These are phyloP conservation scores for Morpho deidamia DNA, from an alignment of 2,888 invertebrate species.

Conservation along the genomic window DNA sequence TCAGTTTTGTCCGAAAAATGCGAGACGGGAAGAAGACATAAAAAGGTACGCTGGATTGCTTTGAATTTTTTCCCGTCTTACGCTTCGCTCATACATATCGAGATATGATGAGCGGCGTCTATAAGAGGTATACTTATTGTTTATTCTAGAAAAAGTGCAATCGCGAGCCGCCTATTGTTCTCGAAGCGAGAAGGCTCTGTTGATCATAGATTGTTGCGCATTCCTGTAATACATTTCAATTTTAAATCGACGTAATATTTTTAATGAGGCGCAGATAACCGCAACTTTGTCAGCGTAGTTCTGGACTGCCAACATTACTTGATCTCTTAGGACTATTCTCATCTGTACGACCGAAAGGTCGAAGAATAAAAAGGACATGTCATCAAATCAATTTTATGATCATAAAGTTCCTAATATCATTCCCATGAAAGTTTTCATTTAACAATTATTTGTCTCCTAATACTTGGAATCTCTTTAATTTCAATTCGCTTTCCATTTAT, in stretches of 20 bases:
- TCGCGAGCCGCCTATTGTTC: constrained; percentile 32
- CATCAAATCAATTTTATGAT: no score
- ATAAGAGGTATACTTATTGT: constrained; percentile 24
- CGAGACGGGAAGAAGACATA: constrained; percentile 68
- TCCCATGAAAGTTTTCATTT: no score
- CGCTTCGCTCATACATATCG: constrained; percentile 49
- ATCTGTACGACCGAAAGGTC: background rate
- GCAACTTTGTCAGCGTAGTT: background rate
- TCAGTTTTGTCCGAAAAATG: constrained; percentile 77
- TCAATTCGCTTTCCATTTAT: no score
- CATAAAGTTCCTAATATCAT: no score
- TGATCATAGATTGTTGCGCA: constrained; percentile 25
- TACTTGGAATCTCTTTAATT: no score
- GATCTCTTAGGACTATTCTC: background rate
- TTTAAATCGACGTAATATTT: constrained; percentile 18
- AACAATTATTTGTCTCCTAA: no score
- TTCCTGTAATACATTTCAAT: constrained; percentile 18
- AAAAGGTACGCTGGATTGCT: constrained; percentile 59
- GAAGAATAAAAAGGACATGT: background rate
- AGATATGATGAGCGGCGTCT: constrained; percentile 55
- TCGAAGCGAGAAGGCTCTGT: constrained; percentile 19
- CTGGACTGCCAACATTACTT: background rate
- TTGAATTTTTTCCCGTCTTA: constrained; percentile 49
- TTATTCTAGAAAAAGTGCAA: constrained; percentile 34
- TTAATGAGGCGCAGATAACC: constrained; percentile 3